A percentile compares a stretch with the other conserved stretches of the same genome.
These are phyloP conservation scores for Ceryle rudis DNA, from an alignment of 2,797 vertebrate species.

Conservation along the genomic window DNA sequence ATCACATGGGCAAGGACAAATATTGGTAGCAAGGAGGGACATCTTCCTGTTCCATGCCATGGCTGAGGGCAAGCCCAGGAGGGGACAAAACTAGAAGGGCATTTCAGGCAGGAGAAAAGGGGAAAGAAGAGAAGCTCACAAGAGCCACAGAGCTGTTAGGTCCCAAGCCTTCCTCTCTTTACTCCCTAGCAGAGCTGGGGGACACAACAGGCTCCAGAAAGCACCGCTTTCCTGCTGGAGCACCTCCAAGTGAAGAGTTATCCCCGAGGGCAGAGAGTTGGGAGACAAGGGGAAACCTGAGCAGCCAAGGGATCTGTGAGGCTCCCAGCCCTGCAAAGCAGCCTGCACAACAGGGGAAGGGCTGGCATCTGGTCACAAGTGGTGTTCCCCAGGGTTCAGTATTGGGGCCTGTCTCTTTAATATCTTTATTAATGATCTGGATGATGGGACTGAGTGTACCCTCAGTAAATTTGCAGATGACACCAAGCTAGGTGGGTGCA, in stretches of 20 bases:
- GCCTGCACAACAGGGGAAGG: neutral
- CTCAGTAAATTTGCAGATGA: no score
- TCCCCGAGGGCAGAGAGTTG: neutral
- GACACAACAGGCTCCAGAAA: neutral
- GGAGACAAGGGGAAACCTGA: neutral
- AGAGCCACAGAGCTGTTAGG: neutral
- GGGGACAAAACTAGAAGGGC: neutral
- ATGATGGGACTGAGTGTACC: no score
- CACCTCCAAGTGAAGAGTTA: neutral
- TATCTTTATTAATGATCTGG: no score
- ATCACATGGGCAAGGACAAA: neutral
- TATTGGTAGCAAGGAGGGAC: neutral
- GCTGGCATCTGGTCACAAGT: no score
- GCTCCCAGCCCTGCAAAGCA: neutral
- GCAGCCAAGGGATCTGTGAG: neutral
- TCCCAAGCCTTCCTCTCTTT: neutral
- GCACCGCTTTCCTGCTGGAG: neutral
- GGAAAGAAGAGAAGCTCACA: neutral
- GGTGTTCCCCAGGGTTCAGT: no score
- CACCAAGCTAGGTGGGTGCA: no score
- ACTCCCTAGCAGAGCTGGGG: neutral
- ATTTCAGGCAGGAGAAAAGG: neutral
- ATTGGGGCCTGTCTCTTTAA: no score
- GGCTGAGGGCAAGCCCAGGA: neutral
- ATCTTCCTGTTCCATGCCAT: neutral